These are phyloP conservation scores for Acleris literana DNA, from an alignment of 2,888 invertebrate species.

Conservation along the genomic window DNA sequence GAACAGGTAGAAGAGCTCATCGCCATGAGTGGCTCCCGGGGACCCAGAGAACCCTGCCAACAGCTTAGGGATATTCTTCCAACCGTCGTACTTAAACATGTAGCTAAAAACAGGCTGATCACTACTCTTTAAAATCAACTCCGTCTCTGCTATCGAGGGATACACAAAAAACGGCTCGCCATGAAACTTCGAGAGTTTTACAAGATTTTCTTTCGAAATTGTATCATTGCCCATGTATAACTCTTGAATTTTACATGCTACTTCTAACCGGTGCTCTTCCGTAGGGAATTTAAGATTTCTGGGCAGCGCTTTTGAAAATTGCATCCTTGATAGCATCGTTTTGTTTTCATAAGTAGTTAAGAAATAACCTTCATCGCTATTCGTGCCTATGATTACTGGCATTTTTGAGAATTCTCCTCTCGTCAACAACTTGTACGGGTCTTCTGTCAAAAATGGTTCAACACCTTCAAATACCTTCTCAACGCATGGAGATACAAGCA, in stretches of 20 bases:
- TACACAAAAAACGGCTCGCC: constrained; percentile 56
- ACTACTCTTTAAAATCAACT: constrained; percentile 53
- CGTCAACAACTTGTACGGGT: constrained; percentile 55
- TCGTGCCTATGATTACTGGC: constrained; percentile 65
- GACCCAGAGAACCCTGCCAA: constrained; percentile 43
- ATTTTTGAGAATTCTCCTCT: constrained; percentile 64
- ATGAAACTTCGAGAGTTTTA: constrained; percentile 58
- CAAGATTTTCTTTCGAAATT: constrained; percentile 53
- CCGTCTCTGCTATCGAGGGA: constrained; percentile 58
- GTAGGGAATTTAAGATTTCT: constrained; percentile 59
- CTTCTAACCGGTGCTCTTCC: constrained; percentile 46
- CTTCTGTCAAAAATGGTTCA: constrained; percentile 65
- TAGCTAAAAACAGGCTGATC: constrained; percentile 61
- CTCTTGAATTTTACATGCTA: constrained; percentile 54
- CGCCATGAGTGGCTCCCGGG: constrained; percentile 65
- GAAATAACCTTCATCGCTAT: constrained; percentile 62
- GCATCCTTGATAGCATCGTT: constrained; percentile 52
- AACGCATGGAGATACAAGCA: constrained; percentile 47
- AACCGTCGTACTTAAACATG: constrained; percentile 59
- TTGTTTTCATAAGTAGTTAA: constrained; percentile 60
- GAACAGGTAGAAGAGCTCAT: constrained; percentile 70
- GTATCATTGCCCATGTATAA: constrained; percentile 66
- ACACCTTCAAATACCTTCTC: constrained; percentile 62
- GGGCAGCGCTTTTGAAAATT: constrained; percentile 60
- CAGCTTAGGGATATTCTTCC: constrained; percentile 57